A percentile compares a stretch with the other conserved stretches of the same genome.
Conservation (phyloP, 1,140 invertebrate genomes). For the Diprion similis region DNA sequence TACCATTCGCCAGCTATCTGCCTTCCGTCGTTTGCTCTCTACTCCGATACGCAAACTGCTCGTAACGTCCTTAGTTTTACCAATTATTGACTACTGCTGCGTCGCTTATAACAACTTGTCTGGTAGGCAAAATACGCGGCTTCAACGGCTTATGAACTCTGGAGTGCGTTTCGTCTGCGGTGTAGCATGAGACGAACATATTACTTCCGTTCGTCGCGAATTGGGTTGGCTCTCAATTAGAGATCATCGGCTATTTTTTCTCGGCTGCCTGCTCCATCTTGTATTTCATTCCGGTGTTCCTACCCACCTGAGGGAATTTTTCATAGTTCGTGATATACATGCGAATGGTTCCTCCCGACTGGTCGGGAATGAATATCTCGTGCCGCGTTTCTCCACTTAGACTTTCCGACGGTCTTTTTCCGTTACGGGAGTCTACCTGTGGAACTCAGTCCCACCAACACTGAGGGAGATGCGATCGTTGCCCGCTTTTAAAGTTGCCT, state of each 20-base stretch:
- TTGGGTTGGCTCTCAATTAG: not conserved
- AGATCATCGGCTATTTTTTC: not conserved
- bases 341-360: too few relatives aligned
- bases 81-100: too few relatives aligned
- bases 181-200: not conserved
- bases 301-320: too few relatives aligned
- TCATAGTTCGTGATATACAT: too few relatives aligned
- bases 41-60: not conserved
- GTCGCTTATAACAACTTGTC: not conserved
- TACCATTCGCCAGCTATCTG: not conserved
- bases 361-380: too few relatives aligned
- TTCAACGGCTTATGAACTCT: not conserved
- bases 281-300: not conserved
- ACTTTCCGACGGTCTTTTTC: too few relatives aligned
- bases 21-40: not conserved
- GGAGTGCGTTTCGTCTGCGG: not conserved
- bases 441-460: too few relatives aligned
- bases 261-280: not conserved
- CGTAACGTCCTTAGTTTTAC: not conserved
- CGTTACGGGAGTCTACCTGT: too few relatives aligned
- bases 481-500: too few relatives aligned
- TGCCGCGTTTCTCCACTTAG: too few relatives aligned
- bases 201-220: not conserved
- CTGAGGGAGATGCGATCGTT: too few relatives aligned
- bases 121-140: not conserved